Base-by-base conservation (phyloP, 2,113 vertebrate genomes). In the Ptilonorhynchus violaceus region DNA sequence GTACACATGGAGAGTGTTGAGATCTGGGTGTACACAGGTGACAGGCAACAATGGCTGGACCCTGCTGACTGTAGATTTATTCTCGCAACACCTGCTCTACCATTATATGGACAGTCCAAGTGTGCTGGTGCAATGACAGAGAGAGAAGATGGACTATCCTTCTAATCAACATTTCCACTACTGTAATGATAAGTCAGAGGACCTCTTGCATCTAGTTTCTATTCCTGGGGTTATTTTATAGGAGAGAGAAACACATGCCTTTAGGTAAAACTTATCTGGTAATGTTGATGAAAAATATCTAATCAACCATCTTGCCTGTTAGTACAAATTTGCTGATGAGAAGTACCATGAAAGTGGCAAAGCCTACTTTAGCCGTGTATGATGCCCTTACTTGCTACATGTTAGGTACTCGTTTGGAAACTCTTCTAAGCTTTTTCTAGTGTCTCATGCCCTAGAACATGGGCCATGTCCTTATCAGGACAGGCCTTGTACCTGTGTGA, bases 1-100 rank as follows among this genome's bases (percentile, higher is more conserved):
- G 1, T 30, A 15, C 0, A 1, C 15, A 28, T 30, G 17, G 62
- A n/a, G 30, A 60, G 15, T 5, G 4, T 13, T 3, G 24, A 68
- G 19, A 10, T 41, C 16, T 72, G 39, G 5, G 10, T 17, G 22
- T 39, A 27, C 7, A 9, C 6, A 33, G 21, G 11, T 69, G 53
- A 15, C 27, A 68, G 52, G 20, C 13, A 37, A 8, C 20, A 72
- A 8, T 22, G 24, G 10, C 60, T 75, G 1, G 4, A 46, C 21
- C 3, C 11, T 7, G 5, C 9, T 35, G n/a, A 30, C 60, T 25
- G 3, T 6, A 35, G 70, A 35, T 56, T 47, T 35, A 13, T 56
- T 84, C 41, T 82, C 31, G 60, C 18, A 37, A 7, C 44, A 46
- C 11, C 16, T 64, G 15, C 22, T 74, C 20, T 52, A 13, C 10